phyloP scores from a whole-genome alignment of 1,140 invertebrate genomes.

The Nasonia longicornis region DNA sequence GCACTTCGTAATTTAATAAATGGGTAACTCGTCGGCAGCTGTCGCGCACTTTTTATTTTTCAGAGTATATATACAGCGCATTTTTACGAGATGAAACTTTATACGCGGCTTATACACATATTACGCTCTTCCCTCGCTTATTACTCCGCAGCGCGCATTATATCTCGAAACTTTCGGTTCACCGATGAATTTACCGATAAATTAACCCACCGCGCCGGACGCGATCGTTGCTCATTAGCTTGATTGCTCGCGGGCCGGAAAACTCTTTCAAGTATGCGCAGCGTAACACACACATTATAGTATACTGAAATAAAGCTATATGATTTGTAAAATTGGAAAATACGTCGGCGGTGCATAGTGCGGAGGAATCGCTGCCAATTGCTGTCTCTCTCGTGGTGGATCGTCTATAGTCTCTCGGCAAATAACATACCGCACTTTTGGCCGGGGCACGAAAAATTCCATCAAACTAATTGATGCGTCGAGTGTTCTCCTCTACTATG shows the following conservation, averaged over 20 bases:
- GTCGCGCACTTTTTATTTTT: not conserved
- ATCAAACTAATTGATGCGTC: conserved; percentile 43
- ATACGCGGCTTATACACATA: not conserved
- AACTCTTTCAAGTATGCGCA: not conserved
- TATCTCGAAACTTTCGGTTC: not conserved
- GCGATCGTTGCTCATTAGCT: conserved; percentile 12
- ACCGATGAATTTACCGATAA: not conserved
- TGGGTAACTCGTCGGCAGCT: not conserved
- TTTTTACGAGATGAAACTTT: conserved; percentile 38
- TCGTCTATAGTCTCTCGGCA: conserved; percentile 2
- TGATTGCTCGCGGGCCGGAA: not conserved
- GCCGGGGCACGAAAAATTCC: conserved; percentile 21
- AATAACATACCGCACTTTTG: conserved; percentile 7
- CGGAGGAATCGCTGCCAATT: conserved; percentile 35
- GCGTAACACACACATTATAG: not conserved
- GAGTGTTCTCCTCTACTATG: not conserved
- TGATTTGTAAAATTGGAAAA: conserved; percentile 26
- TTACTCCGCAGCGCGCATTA: not conserved
- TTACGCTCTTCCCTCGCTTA: not conserved
- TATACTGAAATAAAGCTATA: too few species aligned
- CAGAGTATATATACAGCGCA: not conserved
- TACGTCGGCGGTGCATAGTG: not conserved
- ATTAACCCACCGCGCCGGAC: not conserved
- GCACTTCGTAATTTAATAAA: conserved; percentile 36
- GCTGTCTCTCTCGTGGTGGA: not conserved